Base-by-base conservation (phyloP, 2,888 invertebrate species). In the Nebria brevicollis region DNA sequence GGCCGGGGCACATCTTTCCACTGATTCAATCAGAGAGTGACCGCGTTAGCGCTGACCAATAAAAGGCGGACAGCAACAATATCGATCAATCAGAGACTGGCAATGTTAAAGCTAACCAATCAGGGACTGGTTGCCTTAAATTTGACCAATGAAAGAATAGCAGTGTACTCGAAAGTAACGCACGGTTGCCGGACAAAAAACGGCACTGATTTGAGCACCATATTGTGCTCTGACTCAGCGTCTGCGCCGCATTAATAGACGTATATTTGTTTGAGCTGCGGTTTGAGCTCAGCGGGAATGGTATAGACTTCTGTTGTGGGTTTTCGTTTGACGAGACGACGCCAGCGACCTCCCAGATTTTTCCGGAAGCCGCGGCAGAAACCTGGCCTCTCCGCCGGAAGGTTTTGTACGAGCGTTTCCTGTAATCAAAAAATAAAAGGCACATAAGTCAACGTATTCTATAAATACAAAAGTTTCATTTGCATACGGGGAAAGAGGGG, bases 201-300 rank as follows among this genome's bases (percentile, higher is more conserved):
- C 34, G 65, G 34, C 66, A 68, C n/a, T 25, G 26, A 42, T 42
- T 15, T 10, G 26, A 15, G 25, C 74, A 66, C 42, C 64, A 54
- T 42, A 13, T 25, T 20, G 75, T 34, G 26, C 70, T n/a, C 10
- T 11, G 13, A 15, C 64, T 72, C 65, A 54, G 78, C 76, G 85
- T 81, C 26, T 26, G 42, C n/a, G 25, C 15, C 15, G 3, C 11
- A 15, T 91, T 92, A 96, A 90, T 96, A 96, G 88, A 96, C 96
- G 90, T 96, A 96, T 88, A 96, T 96, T 88, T 95, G 94, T 90
- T 96, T 96, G 85, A 96, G 92, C 91, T 96, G 96, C 85, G 95
- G 95, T 89, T 95, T 95, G 87, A 96, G 92, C 91, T 96, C 96
- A 82, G 95, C 95, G 86, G 96, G 96, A 91, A 96, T 95, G 89